Conservation (phyloP, 1,140 invertebrate genomes). For the Parapsyche elsis region DNA sequence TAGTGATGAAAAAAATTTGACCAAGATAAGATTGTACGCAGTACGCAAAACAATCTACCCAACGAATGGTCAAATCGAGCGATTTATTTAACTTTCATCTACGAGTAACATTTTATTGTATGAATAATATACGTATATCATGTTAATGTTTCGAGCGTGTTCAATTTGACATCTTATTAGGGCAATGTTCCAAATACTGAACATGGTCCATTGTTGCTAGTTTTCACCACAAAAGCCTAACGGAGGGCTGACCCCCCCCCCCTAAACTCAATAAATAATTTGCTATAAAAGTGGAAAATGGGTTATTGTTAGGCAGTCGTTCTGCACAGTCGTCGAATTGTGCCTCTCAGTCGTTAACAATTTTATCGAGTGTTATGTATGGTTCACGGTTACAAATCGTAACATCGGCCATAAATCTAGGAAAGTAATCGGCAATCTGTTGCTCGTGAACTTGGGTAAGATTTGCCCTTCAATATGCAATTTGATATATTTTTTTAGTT, state of each 20-base stretch:
- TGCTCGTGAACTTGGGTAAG: too few species aligned
- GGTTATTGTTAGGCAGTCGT: background rate
- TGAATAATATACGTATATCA: background rate
- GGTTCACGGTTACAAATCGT: background rate
- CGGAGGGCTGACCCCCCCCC: background rate
- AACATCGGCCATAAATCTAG: background rate
- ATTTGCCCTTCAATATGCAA: too few species aligned
- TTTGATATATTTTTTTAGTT: too few species aligned
- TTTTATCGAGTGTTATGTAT: background rate
- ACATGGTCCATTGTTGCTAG: too few species aligned
- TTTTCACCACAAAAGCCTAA: too few species aligned
- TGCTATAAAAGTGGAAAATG: background rate
- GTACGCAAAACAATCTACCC: background rate
- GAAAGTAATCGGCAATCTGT: too few species aligned
- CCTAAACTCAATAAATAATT: background rate
- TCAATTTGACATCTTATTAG: conserved; percentile 3
- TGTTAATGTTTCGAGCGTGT: background rate
- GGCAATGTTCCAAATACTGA: background rate
- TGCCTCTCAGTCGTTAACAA: background rate
- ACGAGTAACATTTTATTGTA: background rate
- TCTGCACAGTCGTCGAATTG: too few species aligned
- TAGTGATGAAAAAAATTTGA: too few species aligned
- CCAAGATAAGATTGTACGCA: too few species aligned
- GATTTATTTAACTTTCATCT: too few species aligned
- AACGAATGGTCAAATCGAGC: background rate